A percentile compares a stretch with the other conserved stretches of the same genome.
Evolutionary conservation across 2,113 vertebrate genomes (phyloP).

Genomic region (Scomber japonicus): DNA sequence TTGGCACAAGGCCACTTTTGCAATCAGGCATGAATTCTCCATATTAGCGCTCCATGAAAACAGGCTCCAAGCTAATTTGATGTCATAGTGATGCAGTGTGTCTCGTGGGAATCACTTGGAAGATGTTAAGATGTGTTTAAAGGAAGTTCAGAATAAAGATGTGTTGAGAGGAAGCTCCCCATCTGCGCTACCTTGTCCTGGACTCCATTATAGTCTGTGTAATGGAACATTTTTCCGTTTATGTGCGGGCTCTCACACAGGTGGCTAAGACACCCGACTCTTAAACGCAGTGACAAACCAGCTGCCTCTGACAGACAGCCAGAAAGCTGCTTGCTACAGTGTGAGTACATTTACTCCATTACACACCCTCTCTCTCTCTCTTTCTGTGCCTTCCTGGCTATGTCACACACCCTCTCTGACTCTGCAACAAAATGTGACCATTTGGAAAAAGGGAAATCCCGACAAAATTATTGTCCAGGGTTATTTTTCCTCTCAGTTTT

Average conservation of each 20-base stretch:
- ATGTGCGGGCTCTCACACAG: slow-evolving; percentile 53
- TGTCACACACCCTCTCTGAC: neutral
- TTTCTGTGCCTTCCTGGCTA: neutral
- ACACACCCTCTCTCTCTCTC: neutral
- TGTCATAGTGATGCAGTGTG: neutral
- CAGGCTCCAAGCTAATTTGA: slow-evolving; percentile 1
- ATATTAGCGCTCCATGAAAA: neutral
- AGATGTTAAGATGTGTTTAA: slow-evolving; percentile 15
- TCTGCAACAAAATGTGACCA: slow-evolving; percentile 31
- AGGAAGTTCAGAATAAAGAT: slow-evolving; percentile 20
- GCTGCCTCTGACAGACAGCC: slow-evolving; percentile 74
- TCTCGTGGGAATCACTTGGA: slow-evolving; percentile 13
- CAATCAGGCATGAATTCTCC: slow-evolving; percentile 12
- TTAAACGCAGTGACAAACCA: slow-evolving; percentile 52
- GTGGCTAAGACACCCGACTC: slow-evolving; percentile 67
- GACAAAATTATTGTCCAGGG: slow-evolving; percentile 1
- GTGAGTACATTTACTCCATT: slow-evolving; percentile 4
- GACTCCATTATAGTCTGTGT: slow-evolving; percentile 34
- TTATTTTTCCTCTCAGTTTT: slow-evolving; percentile 26
- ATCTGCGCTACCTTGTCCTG: slow-evolving; percentile 28
- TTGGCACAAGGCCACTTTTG: slow-evolving; percentile 15
- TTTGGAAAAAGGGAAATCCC: slow-evolving; percentile 56
- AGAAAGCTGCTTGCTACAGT: slow-evolving; percentile 24
- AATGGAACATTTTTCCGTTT: slow-evolving; percentile 34
- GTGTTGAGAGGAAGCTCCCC: slow-evolving; percentile 27